Percentiles rank a stretch among this genome's conserved stretches.
These are phyloP conservation scores for Notospermus geniculatus DNA, from an alignment of 1,140 invertebrate species.

Conservation along the genomic window DNA sequence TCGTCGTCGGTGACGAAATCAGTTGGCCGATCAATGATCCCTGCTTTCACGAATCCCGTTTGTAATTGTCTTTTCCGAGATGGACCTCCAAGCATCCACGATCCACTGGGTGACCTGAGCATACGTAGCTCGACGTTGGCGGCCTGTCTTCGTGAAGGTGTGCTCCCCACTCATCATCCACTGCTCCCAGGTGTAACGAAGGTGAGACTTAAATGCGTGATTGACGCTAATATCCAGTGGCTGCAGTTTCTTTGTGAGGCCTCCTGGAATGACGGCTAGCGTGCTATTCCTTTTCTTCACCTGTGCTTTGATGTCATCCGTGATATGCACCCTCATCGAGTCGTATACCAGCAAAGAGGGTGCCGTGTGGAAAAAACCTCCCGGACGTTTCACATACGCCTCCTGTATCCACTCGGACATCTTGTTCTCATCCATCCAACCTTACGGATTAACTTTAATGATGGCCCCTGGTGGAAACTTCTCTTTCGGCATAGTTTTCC, in stretches of 20 bases:
- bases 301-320: conserved; percentile 17
- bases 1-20: too few species aligned
- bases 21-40: too few species aligned
- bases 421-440: conserved; percentile 28
- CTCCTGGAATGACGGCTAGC: conserved; percentile 28
- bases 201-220: conserved; percentile 28
- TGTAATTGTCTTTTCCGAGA: too few species aligned
- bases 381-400: conserved; percentile 21
- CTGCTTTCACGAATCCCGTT: too few species aligned
- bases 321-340: conserved; percentile 27
- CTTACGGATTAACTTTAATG: conserved; percentile 22
- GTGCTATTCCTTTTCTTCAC: conserved; percentile 16
- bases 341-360: conserved; percentile 17
- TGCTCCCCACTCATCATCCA: conserved; percentile 26
- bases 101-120: too few species aligned
- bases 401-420: conserved; percentile 25
- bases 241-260: conserved; percentile 34
- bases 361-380: conserved; percentile 6
- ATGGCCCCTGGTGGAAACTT: conserved; percentile 19
- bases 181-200: conserved; percentile 11
- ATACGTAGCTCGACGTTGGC: too few species aligned
- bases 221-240: conserved; percentile 34
- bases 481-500: conserved; percentile 25
- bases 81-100: too few species aligned
- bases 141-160: conserved; percentile 23